Percentiles rank a stretch among this genome's conserved stretches.
Evolutionary conservation across 2,888 invertebrate genomes (phyloP).

Genomic region (Eupithecia insigniata): DNA sequence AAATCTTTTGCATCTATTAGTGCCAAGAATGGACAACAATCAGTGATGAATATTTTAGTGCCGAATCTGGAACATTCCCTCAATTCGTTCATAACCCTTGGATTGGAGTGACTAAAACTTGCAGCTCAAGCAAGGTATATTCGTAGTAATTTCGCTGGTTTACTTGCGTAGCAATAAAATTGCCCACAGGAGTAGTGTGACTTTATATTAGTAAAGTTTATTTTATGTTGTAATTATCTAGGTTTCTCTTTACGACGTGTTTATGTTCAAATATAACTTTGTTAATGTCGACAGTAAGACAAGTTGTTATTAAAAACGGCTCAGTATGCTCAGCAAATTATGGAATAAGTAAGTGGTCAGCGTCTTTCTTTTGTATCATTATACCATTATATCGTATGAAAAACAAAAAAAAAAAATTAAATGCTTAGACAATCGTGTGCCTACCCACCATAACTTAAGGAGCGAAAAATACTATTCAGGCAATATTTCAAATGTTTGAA

Average conservation of each 20-base stretch:
- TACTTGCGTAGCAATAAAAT: background rate
- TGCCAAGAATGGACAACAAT: background rate
- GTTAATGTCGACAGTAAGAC: background rate
- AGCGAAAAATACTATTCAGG: background rate
- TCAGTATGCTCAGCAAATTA: background rate
- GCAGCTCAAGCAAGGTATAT: background rate
- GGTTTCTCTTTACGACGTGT: background rate
- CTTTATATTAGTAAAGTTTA: background rate
- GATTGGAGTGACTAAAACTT: background rate
- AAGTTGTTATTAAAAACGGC: background rate
- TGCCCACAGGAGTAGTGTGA: background rate
- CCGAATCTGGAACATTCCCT: background rate
- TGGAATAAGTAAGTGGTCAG: background rate
- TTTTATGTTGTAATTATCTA: background rate
- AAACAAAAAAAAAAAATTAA: background rate
- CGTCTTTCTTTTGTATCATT: background rate
- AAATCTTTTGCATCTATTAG: too few species aligned
- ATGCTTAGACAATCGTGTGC: background rate
- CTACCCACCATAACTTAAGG: background rate
- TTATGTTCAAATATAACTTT: background rate
- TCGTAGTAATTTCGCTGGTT: background rate
- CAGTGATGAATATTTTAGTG: too few species aligned
- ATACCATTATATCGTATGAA: too few species aligned
- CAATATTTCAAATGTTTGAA: background rate
- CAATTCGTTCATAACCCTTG: background rate